phyloP scores from a whole-genome alignment of 2,888 invertebrate species.

The Orgyia antiqua region DNA sequence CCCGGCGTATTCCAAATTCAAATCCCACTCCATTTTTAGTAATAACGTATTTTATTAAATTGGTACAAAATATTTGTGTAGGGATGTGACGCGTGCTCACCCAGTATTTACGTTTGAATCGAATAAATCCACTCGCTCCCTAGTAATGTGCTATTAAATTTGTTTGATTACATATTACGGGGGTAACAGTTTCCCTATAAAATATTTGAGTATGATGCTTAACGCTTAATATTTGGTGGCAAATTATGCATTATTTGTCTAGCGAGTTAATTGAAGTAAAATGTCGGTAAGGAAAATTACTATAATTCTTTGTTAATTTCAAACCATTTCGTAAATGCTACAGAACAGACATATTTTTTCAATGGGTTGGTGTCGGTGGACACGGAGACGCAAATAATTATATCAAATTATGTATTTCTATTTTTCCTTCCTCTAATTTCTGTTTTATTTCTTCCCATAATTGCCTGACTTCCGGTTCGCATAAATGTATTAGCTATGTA shows the following conservation, averaged over 20 bases:
- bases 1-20: slow-evolving; percentile 7
- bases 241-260: slow-evolving; percentile 1
- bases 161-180: slow-evolving; percentile 16
- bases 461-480: too few relatives aligned
- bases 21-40: slow-evolving; percentile 3
- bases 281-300: too few relatives aligned
- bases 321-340: too few relatives aligned
- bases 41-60: slow-evolving; percentile 25
- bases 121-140: slow-evolving; percentile 16
- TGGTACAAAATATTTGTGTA: slow-evolving; percentile 17
- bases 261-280: background rate
- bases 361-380: too few relatives aligned
- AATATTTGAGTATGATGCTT: slow-evolving; percentile 20
- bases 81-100: slow-evolving; percentile 9
- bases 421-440: too few relatives aligned
- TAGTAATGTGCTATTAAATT: slow-evolving; percentile 18
- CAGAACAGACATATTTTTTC: too few relatives aligned
- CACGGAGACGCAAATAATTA: too few relatives aligned
- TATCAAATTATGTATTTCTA: too few relatives aligned
- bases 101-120: slow-evolving; percentile 15
- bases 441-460: too few relatives aligned
- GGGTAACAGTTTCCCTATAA: slow-evolving; percentile 12
- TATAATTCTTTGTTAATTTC: too few relatives aligned
- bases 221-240: slow-evolving; percentile 4
- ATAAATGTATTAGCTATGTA: too few relatives aligned